Evolutionary conservation across 2,888 invertebrate genomes (phyloP).

Genomic region (Caenorhabditis sp.): DNA sequence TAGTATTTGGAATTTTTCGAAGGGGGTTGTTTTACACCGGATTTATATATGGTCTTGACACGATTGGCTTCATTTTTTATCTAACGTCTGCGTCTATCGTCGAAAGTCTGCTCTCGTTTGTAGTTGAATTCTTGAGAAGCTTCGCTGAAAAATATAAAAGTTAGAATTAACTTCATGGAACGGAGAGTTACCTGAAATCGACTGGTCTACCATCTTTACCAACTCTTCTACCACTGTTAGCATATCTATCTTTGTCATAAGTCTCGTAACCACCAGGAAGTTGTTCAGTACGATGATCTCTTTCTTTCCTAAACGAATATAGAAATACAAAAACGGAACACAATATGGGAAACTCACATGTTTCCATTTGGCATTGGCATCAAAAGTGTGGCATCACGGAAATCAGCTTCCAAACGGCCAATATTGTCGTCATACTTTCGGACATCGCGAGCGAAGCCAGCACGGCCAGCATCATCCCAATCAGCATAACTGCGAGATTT

Average conservation of each 20-base stretch:
- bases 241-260: conserved; percentile 60
- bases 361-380: conserved; percentile 67
- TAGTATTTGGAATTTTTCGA: neutral
- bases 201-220: conserved; percentile 60
- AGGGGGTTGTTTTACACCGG: conserved; percentile 1
- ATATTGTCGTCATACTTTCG: conserved; percentile 62
- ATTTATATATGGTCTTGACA: conserved; percentile 1
- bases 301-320: conserved; percentile 48
- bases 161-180: neutral
- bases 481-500: conserved; percentile 69
- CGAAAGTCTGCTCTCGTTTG: conserved; percentile 62
- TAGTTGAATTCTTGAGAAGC: conserved; percentile 65
- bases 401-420: conserved; percentile 61
- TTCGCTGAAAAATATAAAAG: conserved; percentile 54
- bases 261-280: conserved; percentile 71
- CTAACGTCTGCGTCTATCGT: conserved; percentile 43
- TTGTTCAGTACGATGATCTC: conserved; percentile 63
- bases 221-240: conserved; percentile 53
- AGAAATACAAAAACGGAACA: neutral
- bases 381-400: conserved; percentile 60
- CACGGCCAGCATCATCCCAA: conserved; percentile 65
- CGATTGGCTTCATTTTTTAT: neutral
- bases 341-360: conserved; percentile 40
- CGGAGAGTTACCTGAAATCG: conserved; percentile 59
- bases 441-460: conserved; percentile 41